phyloP scores from a whole-genome alignment of 2,888 invertebrate species.

The Beris morrisii region DNA sequence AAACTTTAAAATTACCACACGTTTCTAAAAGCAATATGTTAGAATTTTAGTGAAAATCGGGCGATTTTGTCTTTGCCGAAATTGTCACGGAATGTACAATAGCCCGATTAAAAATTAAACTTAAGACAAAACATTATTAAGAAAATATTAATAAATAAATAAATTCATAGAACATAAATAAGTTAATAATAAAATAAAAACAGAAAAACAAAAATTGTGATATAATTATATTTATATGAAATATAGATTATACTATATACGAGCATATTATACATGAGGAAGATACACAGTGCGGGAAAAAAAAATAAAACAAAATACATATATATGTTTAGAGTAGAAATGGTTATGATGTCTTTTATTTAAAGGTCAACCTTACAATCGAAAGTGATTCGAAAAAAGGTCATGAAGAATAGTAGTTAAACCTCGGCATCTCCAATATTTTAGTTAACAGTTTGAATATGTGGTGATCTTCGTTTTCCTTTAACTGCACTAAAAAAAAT shows the following conservation, averaged over 20 bases:
- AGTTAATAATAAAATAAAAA: constrained; percentile 13
- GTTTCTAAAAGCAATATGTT: constrained; percentile 29
- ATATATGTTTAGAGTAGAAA: constrained; percentile 38
- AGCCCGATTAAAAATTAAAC: not conserved
- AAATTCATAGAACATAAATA: not conserved
- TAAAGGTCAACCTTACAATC: not conserved
- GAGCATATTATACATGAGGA: constrained; percentile 18
- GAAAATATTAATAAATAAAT: not conserved
- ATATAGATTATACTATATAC: constrained; percentile 35
- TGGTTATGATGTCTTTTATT: constrained; percentile 24
- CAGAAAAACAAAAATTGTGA: constrained; percentile 30
- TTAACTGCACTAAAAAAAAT: too few relatives aligned
- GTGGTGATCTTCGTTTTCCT: too few relatives aligned
- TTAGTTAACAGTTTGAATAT: too few relatives aligned
- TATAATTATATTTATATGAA: constrained; percentile 39
- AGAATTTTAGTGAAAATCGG: not conserved
- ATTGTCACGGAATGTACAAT: not conserved
- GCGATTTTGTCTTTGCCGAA: not conserved
- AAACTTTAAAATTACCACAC: not conserved
- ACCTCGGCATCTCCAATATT: too few relatives aligned
- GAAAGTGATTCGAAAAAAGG: too few relatives aligned
- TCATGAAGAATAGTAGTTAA: too few relatives aligned
- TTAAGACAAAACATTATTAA: not conserved
- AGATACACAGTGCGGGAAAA: constrained; percentile 9
- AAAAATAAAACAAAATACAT: constrained; percentile 27